Conservation (phyloP, 1,140 invertebrate genomes). For the Asobara japonica region DNA sequence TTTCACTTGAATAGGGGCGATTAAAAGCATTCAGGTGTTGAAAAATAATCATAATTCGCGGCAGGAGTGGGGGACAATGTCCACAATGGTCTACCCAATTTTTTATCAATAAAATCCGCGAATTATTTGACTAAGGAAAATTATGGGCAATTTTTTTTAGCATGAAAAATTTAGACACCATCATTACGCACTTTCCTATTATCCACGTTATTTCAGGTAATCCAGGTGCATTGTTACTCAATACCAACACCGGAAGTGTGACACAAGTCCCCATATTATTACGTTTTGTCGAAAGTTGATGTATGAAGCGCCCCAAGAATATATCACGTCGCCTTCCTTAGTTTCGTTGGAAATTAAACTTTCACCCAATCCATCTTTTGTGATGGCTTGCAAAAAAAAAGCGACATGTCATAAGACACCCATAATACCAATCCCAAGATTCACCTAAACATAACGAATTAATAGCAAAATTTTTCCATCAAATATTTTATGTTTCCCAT, state of each 20-base stretch:
- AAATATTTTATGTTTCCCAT: slow-evolving; percentile 6
- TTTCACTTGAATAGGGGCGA: background rate
- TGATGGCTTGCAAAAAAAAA: slow-evolving; percentile 11
- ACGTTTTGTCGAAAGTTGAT: slow-evolving; percentile 40
- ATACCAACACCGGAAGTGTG: slow-evolving; percentile 36
- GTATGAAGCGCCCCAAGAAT: slow-evolving; percentile 34
- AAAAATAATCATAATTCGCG: background rate
- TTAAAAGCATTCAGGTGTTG: slow-evolving; percentile 7
- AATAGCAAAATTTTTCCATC: background rate
- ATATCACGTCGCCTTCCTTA: slow-evolving; percentile 39
- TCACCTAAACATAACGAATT: slow-evolving; percentile 19
- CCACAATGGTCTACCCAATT: no score
- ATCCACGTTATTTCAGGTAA: background rate
- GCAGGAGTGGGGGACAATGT: no score
- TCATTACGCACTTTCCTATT: background rate
- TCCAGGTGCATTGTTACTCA: slow-evolving; percentile 32
- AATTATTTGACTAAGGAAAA: background rate
- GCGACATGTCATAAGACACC: slow-evolving; percentile 26
- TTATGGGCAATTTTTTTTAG: background rate
- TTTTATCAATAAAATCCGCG: no score
- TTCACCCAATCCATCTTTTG: slow-evolving; percentile 32
- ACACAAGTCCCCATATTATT: slow-evolving; percentile 34
- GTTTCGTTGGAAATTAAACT: slow-evolving; percentile 39
- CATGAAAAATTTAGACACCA: background rate
- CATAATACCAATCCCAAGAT: slow-evolving; percentile 32